Evolutionary conservation across 2,113 vertebrate genomes (phyloP), one percentile per base, ranked within the genome.

Genomic region (Aspidoscelis tigris): DNA sequence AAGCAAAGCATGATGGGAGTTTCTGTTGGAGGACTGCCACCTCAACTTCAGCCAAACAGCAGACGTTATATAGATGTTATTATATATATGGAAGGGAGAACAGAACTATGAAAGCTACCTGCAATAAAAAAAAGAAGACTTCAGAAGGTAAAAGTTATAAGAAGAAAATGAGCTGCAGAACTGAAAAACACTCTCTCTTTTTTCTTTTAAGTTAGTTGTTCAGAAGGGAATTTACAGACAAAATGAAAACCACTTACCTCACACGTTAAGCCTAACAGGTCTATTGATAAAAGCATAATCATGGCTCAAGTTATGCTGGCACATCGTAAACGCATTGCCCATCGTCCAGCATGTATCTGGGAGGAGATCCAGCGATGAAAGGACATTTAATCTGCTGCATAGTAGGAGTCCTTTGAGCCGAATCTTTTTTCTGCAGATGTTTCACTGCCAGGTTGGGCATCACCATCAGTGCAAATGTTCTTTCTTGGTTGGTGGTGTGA

Each of bases 351-450:
- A 39, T 21, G 18, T 72, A 81, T 71, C 41, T 21, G 41, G 41
- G 55, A 44, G 55, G 24, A 26, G 41, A 74, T 65, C n/a, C 53
- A 47, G 39, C 16, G 3, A 64, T 26, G 20, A 73, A 18, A 64
- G 24, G 70, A 73, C 21, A 44, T 71, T 81, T 71, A 66, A 80
- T 80, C 7, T 80, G 20, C 33, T 69, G 68, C 65, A 65, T 53
- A 4, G 2, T 61, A 39, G 33, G 44, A 58, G 68, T 14, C 10
- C 47, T 71, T 5, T 72, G 58, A 61, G 18, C 18, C 18, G 58
- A 61, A 61, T 61, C 58, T 61, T 16, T 4, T 16, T 18, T 18
- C 14, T 61, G 58, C 58, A 61, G 18, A 61, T 18, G 58, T 61
- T 61, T 61, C 18, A 18, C 14, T 61, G 12, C 58, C 18, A 4